A percentile compares a stretch with the other conserved stretches of the same genome.
phyloP scores from a whole-genome alignment of 1,140 invertebrate genomes.

The Archegozetes longisetosus region DNA sequence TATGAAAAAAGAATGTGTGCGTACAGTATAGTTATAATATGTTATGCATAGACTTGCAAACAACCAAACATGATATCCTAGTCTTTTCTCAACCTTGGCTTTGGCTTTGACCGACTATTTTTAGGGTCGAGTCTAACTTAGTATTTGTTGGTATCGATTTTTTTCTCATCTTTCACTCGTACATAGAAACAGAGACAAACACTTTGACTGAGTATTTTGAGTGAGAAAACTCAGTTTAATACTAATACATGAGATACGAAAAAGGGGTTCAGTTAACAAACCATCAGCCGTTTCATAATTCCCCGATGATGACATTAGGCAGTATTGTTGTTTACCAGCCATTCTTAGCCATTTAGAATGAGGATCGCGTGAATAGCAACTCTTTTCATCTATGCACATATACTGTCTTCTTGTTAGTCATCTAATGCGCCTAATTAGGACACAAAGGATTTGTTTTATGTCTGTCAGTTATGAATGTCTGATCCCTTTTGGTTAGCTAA shows the following conservation, averaged over 20 bases:
- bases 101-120: neutral
- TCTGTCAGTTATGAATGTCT: neutral
- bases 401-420: neutral
- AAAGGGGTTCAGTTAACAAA: neutral
- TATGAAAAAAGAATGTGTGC: neutral
- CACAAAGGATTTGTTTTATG: neutral
- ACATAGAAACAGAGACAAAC: neutral
- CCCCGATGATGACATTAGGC: neutral
- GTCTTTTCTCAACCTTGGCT: neutral
- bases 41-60: neutral
- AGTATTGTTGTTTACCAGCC: neutral
- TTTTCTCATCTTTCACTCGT: neutral
- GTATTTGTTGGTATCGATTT: neutral
- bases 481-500: neutral
- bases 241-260: neutral
- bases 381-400: neutral
- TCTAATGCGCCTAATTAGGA: neutral
- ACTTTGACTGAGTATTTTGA: neutral
- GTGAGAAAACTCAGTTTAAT: neutral
- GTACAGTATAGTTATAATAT: neutral
- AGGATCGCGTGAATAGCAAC: too few relatives aligned
- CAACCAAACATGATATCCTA: neutral
- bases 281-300: neutral
- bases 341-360: too few relatives aligned
- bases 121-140: neutral